Percentiles rank a stretch among this genome's conserved stretches.
Evolutionary conservation across 2,113 vertebrate genomes (phyloP).

Genomic region (Probosciger aterrimus): DNA sequence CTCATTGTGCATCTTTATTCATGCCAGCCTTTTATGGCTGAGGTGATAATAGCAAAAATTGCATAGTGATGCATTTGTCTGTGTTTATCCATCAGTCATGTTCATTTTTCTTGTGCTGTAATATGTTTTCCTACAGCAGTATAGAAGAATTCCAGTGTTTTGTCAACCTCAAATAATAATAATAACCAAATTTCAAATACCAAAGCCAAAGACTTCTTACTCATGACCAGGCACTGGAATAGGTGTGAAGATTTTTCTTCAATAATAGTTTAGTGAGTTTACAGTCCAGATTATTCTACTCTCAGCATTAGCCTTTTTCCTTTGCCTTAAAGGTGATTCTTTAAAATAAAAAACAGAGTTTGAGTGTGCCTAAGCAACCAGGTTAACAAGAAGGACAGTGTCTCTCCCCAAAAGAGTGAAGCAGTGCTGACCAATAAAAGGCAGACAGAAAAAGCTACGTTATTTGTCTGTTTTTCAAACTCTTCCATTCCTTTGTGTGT

Average conservation of each 20-base stretch:
- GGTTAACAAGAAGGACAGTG: not conserved
- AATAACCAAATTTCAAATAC: not conserved
- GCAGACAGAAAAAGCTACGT: not conserved
- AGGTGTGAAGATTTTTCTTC: not conserved
- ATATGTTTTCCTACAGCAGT: not conserved
- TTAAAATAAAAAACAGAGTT: not conserved
- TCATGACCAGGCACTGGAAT: not conserved
- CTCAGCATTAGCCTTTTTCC: not conserved
- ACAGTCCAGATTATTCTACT: not conserved
- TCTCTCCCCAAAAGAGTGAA: not conserved
- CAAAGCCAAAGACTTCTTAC: not conserved
- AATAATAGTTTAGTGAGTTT: not conserved
- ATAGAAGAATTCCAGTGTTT: not conserved
- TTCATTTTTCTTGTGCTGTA: not conserved
- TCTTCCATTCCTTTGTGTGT: not conserved
- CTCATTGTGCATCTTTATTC: not conserved
- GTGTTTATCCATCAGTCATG: not conserved
- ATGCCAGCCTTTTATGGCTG: not conserved
- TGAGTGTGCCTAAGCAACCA: not conserved
- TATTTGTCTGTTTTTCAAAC: not conserved
- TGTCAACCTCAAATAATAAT: not conserved
- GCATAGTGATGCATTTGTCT: not conserved
- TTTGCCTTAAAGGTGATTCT: not conserved
- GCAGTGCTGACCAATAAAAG: not conserved
- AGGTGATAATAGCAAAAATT: not conserved